Base-by-base conservation (phyloP, 1,140 invertebrate species). In the Drosophila sturtevanti region DNA sequence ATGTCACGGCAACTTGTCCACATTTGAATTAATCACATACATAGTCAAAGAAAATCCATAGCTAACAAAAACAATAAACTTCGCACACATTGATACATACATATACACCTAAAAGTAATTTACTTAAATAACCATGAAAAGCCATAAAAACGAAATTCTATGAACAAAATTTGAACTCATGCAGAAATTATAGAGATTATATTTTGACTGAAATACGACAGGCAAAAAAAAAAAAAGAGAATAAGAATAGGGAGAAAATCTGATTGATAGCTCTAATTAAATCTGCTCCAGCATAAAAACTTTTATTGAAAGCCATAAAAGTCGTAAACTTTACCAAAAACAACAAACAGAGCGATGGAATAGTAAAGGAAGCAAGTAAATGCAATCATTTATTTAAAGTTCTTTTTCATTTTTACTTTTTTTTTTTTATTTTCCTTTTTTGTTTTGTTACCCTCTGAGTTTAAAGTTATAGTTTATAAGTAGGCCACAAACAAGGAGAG, bases 251-350 rank as follows among this genome's bases (percentile, higher is more conserved):
- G 41, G 2, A 48, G 41, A 48, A 44, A 48, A 48, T 48, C 75
- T 86, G 74, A 86, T 86, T 86, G 81, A 86, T 87, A 58, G 82
- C 79, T 81, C 79, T 86, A 81, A 87, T 87, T 86, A 87, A 79
- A 87, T 87, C 61, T 69, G 59, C 74, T 63, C 62, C 51, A 52
- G 65, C 68, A 81, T 72, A 65, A 87, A 76, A 86, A 81, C 65
- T 79, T 87, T 87, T 87, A 87, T 87, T 70, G 65, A 35, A 75
- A 87, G 72, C 82, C 55, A 68, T 79, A 79, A 87, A 86, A 75
- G 65, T 63, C 37, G 58, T 62, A 55, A 38, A 56, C 35, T 62
- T 35, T 63, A 61, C 65, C 35, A 38, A 27, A 22, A 64, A 44
- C 24, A 68, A 37, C 27, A 58, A 59, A 63, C 35, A 14, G 10